These are phyloP conservation scores for Rhopalosiphum maidis DNA, from an alignment of 1,140 invertebrate genomes.

Conservation along the genomic window DNA sequence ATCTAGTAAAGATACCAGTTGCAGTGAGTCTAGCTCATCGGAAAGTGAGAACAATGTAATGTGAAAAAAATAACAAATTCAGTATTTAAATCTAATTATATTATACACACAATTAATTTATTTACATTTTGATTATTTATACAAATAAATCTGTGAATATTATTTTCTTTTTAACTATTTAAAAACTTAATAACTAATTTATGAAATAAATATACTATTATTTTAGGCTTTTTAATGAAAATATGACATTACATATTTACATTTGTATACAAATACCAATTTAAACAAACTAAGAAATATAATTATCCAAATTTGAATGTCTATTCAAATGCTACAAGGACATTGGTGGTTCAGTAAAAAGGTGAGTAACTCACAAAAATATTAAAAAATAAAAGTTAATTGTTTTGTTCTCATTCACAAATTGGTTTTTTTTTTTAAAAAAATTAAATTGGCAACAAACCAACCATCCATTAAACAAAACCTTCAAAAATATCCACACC, in stretches of 20 bases:
- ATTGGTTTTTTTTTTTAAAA: background rate
- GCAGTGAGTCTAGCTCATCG: background rate
- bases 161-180: conserved; percentile 5
- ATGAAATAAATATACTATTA: conserved; percentile 3
- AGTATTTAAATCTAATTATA: conserved; percentile 24
- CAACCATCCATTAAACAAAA: background rate
- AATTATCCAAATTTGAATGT: background rate
- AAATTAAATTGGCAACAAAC: conserved; percentile 15
- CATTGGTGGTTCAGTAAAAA: background rate
- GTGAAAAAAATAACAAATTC: conserved; percentile 29
- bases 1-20: background rate
- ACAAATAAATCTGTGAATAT: conserved; percentile 1
- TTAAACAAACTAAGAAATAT: background rate
- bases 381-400: background rate
- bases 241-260: background rate
- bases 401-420: background rate
- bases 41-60: background rate
- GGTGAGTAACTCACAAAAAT: background rate
- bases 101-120: conserved; percentile 38
- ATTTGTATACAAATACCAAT: conserved; percentile 20
- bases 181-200: conserved; percentile 31
- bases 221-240: conserved; percentile 17
- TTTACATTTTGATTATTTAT: conserved; percentile 25
- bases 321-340: conserved; percentile 3
- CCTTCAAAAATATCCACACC: conserved; percentile 35